Evolutionary conservation across 2,113 vertebrate species (phyloP), one percentile per base, ranked within the genome.

Genomic region (Lampris incognitus): DNA sequence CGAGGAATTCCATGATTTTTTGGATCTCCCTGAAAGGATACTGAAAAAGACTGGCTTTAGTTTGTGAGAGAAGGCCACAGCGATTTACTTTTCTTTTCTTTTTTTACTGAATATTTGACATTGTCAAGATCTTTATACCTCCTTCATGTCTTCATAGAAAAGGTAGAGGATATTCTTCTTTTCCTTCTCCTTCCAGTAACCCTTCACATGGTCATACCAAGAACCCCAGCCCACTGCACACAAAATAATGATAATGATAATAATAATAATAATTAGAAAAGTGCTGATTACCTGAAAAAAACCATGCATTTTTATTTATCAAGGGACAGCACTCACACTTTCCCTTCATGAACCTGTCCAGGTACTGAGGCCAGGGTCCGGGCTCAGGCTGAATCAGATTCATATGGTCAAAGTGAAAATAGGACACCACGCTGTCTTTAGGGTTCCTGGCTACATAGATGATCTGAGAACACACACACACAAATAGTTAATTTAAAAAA

Each of bases 131-230:
- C 51, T 5, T 44, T 61, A 89, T 81, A 95, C 94, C 92, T 95
- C 87, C 84, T 95, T 94, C 86, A 96, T 79, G 77, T 95, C 94
- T 79, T 96, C 94, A 0, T 94, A 95, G 84, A 91, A 89, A 6
- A 95, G 80, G 65, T 92, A 96, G 58, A 95, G 90, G 10, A 95
- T 83, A 39, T 90, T 87, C n/a, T 91, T 75, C 2, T 88, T 87
- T 66, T 92, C 74, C 41, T 73, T 92, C 77, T 87, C 86, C 42
- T 86, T 81, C 94, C 95, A 95, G 90, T 92, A 96, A 4, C 11
- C 91, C 69, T 90, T 94, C 42, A 96, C 94, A 0, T 96, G 95
- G 66, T 89, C 51, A 0, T 91, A 92, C 95, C 95, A 96, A 55
- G 93, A 90, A 0, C 94, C 95, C 38, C 91, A 95, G 0, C 78